These are phyloP conservation scores for Gari tellinella DNA, from an alignment of 2,888 invertebrate species.

Conservation along the genomic window DNA sequence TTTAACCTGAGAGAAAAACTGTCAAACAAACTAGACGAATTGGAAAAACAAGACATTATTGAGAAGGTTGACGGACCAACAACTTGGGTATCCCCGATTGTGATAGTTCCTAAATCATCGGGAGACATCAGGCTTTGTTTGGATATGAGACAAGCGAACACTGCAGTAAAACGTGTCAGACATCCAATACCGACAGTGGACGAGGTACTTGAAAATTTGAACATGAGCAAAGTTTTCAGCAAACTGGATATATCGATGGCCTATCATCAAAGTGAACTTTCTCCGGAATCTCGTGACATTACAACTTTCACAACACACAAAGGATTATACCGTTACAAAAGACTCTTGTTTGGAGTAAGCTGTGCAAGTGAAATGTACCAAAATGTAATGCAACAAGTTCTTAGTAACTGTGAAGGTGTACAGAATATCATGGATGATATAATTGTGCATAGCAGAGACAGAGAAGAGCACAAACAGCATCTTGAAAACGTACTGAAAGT, in stretches of 20 bases:
- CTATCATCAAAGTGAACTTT: slow-evolving; percentile 6
- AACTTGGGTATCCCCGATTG: slow-evolving; percentile 5
- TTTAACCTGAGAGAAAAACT: too few species aligned
- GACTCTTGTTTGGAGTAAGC: slow-evolving; percentile 58
- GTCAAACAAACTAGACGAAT: too few species aligned
- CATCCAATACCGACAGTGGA: slow-evolving; percentile 8
- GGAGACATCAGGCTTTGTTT: slow-evolving; percentile 10
- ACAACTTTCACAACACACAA: slow-evolving; percentile 54
- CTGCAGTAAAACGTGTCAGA: slow-evolving; percentile 1
- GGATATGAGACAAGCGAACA: slow-evolving; percentile 10
- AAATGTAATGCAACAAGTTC: neutral
- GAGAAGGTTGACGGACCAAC: too few species aligned
- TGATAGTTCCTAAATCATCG: neutral
- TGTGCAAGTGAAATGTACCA: slow-evolving; percentile 43
- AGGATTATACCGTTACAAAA: slow-evolving; percentile 53
- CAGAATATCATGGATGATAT: slow-evolving; percentile 13
- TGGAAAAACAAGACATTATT: too few species aligned
- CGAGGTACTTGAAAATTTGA: slow-evolving; percentile 4
- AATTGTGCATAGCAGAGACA: too few species aligned
- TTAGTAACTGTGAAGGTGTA: neutral
- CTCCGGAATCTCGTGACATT: neutral
- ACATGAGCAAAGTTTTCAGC: slow-evolving; percentile 3
- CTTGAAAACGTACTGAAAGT: too few species aligned
- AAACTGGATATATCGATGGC: slow-evolving; percentile 8
- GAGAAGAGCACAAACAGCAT: too few species aligned